Conservation (phyloP, 2,888 invertebrate genomes). For the Drosophila atroscutellata region DNA sequence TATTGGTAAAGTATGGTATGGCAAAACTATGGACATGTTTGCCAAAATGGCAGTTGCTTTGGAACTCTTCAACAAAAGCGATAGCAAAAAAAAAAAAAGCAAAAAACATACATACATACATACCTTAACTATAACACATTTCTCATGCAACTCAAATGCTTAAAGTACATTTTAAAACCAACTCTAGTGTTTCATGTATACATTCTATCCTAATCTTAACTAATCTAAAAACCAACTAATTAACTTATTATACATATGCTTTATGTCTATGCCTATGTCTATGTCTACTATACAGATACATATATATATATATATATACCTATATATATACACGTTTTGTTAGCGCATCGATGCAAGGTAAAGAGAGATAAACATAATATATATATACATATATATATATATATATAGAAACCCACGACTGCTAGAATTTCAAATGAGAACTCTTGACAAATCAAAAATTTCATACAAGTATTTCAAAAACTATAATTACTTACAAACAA, state of each 20-base stretch:
- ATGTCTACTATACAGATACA: constrained; percentile 49
- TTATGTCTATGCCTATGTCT: constrained; percentile 75
- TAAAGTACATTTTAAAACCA: constrained; percentile 51
- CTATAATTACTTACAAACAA: constrained; percentile 44
- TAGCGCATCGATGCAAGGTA: constrained; percentile 76
- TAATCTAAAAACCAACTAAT: constrained; percentile 41
- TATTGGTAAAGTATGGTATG: constrained; percentile 22
- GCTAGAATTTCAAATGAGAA: constrained; percentile 81
- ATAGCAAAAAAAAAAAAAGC: constrained; percentile 2
- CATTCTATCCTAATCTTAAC: constrained; percentile 59
- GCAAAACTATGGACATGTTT: constrained; percentile 14
- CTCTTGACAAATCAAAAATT: constrained; percentile 81
- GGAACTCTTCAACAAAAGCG: constrained; percentile 16
- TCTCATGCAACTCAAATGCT: too few relatives aligned
- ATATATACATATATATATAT: constrained; percentile 33
- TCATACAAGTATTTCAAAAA: constrained; percentile 77
- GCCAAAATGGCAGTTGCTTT: constrained; percentile 25
- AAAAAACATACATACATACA: too few relatives aligned
- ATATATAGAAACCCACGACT: constrained; percentile 74
- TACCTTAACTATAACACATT: constrained; percentile 46
- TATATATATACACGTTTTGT: constrained; percentile 71
- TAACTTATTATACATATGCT: constrained; percentile 58
- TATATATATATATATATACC: constrained; percentile 37
- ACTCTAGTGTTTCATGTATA: constrained; percentile 78
- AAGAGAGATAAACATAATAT: constrained; percentile 56